Conservation (phyloP, 2,797 vertebrate genomes). For the Emydoidea blandingii region DNA sequence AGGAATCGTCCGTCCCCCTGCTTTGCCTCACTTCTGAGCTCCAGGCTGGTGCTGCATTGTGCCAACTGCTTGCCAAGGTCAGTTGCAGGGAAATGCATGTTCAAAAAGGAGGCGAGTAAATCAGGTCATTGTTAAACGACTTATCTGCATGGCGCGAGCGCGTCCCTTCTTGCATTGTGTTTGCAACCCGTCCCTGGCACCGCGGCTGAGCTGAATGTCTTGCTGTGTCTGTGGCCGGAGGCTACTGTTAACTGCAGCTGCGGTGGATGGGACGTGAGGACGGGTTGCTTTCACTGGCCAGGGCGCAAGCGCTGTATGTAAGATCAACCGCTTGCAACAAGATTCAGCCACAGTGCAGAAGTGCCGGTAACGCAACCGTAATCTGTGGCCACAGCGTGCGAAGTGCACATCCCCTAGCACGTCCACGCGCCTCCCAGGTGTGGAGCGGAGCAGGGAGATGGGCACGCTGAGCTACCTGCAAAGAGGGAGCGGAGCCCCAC, state of each 20-base stretch:
- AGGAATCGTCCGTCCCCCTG: background rate
- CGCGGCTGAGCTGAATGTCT: background rate
- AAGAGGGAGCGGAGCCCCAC: background rate
- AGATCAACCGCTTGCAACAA: no score
- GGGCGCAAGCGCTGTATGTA: background rate
- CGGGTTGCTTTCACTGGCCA: background rate
- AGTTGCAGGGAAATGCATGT: conserved; percentile 41
- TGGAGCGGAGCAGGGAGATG: background rate
- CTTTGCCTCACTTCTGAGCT: conserved; percentile 34
- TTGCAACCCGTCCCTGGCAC: background rate
- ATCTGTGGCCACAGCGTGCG: background rate
- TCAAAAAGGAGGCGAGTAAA: background rate
- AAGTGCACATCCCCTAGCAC: background rate
- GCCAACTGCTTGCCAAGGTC: conserved; percentile 71
- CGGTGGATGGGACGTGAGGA: background rate
- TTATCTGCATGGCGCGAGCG: background rate
- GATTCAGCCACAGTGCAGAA: background rate
- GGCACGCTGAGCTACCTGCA: background rate
- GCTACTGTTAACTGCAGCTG: background rate
- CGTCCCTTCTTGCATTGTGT: background rate
- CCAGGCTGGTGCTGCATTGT: conserved; percentile 5
- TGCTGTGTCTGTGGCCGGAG: background rate
- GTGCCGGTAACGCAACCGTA: no score
- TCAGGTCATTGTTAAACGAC: background rate
- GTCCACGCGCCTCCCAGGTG: background rate